Base-by-base conservation (phyloP, 2,797 vertebrate genomes). In the Pogoniulus pusillus region DNA sequence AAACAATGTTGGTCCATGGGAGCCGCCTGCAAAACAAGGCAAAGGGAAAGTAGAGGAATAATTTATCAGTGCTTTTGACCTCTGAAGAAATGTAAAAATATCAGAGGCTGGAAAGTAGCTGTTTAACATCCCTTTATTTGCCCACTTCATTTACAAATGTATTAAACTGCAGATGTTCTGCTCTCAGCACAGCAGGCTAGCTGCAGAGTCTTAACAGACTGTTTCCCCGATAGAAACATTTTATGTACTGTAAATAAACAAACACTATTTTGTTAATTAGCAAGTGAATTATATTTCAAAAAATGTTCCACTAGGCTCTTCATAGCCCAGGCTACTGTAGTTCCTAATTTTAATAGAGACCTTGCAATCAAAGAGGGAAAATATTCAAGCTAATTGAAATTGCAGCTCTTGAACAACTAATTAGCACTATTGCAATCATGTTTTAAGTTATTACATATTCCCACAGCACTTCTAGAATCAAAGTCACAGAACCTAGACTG, bases 131-230 rank as follows among this genome's bases (percentile, higher is more conserved):
- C 84, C 87, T 91, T 96, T 97, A 97, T 97, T 97, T 95, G 95
- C 95, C 70, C 96, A 96, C 94, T 93, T 97, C 96, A 95, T 96
- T 97, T 96, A 96, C 89, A 95, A 96, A 96, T 89, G 94, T 97
- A 96, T 96, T 97, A 97, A 97, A 95, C 97, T 95, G 96, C 97
- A 98, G 97, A 97, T 97, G 97, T 97, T 97, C 96, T 69, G 39
- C 96, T 96, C 96, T 93, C 96, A 96, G 95, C 95, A 90, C 95
- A 96, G 83, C 88, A 85, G 93, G 90, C 76, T 87, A 62, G 70
- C 91, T 73, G 92, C 86, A 53, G 41, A 91, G 85, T 89, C 89
- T 93, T 96, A 94, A 91, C 90, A 95, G 94, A 95, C 94, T 93
- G 91, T 92, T 97, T 96, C 94, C 94, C 95, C 92, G 93, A 96